Percentiles rank a stretch among this genome's conserved stretches.
Conservation (phyloP, 2,113 vertebrate species). For the Rhadina sibilatrix region DNA sequence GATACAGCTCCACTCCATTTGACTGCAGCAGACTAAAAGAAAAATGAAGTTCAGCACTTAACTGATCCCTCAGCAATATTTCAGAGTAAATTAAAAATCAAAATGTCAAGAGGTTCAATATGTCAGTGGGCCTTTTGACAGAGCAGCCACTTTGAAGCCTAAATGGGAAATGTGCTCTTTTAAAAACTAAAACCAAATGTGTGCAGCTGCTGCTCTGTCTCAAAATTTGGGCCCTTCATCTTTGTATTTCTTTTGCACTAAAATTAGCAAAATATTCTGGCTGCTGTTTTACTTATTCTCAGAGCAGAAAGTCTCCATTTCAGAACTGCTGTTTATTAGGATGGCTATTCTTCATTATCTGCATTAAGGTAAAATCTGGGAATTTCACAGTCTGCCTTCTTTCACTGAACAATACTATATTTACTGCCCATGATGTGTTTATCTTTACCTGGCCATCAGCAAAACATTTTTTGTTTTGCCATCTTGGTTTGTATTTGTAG, state of each 20-base stretch:
- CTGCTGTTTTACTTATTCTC: not conserved
- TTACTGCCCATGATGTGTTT: not conserved
- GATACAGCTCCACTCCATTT: slow-evolving; percentile 24
- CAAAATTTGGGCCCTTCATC: not conserved
- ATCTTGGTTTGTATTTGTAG: slow-evolving; percentile 9
- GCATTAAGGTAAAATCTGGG: not conserved
- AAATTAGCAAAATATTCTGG: slow-evolving; percentile 32
- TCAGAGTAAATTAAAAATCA: slow-evolving; percentile 62
- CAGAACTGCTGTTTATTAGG: not conserved
- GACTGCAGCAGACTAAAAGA: slow-evolving; percentile 30
- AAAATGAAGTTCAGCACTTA: slow-evolving; percentile 58
- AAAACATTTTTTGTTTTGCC: slow-evolving; percentile 17
- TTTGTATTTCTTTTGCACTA: not conserved
- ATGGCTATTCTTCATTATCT: not conserved
- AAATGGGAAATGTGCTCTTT: slow-evolving; percentile 20
- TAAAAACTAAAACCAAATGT: slow-evolving; percentile 27
- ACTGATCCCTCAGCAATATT: slow-evolving; percentile 8
- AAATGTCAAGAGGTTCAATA: slow-evolving; percentile 64
- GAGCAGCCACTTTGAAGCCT: slow-evolving; percentile 43
- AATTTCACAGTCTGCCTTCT: not conserved
- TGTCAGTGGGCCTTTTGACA: slow-evolving; percentile 53
- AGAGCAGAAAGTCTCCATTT: not conserved
- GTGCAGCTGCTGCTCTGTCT: slow-evolving; percentile 16
- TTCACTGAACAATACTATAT: not conserved
- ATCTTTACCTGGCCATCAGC: not conserved